A percentile compares a stretch with the other conserved stretches of the same genome.
Conservation (phyloP, 2,797 vertebrate species). For the Steatocranus sp. region DNA sequence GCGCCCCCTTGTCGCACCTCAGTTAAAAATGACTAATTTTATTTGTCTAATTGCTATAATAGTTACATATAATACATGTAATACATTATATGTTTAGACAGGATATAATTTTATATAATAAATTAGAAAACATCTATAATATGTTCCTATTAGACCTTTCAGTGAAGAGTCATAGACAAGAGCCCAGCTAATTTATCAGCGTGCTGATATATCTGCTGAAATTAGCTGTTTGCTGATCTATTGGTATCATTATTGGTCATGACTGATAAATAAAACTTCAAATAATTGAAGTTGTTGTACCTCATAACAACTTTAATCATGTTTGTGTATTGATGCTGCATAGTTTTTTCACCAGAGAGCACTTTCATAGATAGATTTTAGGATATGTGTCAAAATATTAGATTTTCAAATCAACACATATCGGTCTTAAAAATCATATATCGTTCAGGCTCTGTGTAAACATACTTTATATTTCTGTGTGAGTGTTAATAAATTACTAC, state of each 20-base stretch:
- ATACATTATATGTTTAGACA: not conserved
- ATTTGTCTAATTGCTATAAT: not conserved
- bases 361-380: not conserved
- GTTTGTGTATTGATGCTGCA: not conserved
- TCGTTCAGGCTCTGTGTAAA: not conserved
- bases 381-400: not conserved
- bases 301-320: not conserved
- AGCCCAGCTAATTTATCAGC: not conserved
- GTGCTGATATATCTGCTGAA: not conserved
- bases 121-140: not conserved
- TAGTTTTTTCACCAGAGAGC: not conserved
- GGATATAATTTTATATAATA: not conserved
- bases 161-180: not conserved
- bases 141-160: not conserved
- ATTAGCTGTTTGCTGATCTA: not conserved
- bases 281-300: not conserved
- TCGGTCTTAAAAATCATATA: not conserved
- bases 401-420: not conserved
- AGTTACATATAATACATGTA: not conserved
- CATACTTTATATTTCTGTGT: not conserved
- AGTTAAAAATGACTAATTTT: not conserved
- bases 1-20: constrained; percentile 8
- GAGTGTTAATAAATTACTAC: not conserved
- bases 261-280: not conserved
- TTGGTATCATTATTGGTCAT: not conserved